Evolutionary conservation across 2,888 invertebrate species (phyloP).

Genomic region (Xanthia togata): DNA sequence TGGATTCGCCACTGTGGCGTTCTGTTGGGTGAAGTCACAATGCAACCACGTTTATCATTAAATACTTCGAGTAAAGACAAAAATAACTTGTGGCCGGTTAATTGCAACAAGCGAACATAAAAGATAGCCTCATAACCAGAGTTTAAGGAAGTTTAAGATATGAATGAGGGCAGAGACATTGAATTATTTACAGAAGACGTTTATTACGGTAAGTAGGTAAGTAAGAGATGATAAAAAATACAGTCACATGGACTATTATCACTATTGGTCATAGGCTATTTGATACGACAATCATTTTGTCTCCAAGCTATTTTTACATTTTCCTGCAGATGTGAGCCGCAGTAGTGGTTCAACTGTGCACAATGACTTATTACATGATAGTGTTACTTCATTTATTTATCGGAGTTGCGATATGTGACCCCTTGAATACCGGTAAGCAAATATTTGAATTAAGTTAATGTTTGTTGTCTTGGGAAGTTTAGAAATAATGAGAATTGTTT

Average conservation of each 20-base stretch:
- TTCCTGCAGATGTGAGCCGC: constrained; percentile 31
- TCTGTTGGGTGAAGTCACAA: neutral
- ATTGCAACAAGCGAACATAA: constrained; percentile 7
- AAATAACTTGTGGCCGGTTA: constrained; percentile 1
- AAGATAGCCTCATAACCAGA: constrained; percentile 32
- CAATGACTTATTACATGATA: constrained; percentile 57
- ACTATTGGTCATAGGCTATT: constrained; percentile 64
- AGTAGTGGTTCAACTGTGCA: constrained; percentile 53
- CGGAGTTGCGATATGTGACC: constrained; percentile 50
- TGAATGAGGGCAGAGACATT: constrained; percentile 52
- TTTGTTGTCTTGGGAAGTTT: neutral
- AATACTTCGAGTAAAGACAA: constrained; percentile 9
- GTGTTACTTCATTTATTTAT: constrained; percentile 52
- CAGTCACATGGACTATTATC: constrained; percentile 53
- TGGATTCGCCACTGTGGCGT: no score
- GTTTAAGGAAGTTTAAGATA: constrained; percentile 33
- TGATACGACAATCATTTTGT: constrained; percentile 47
- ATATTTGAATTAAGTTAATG: neutral
- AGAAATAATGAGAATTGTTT: constrained; percentile 36
- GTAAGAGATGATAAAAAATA: constrained; percentile 44
- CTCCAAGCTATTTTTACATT: constrained; percentile 36
- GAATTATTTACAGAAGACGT: constrained; percentile 41
- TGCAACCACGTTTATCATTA: neutral
- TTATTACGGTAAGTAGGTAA: constrained; percentile 49
- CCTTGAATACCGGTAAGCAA: constrained; percentile 51